Evolutionary conservation across 1,140 invertebrate genomes (phyloP), one percentile per base, ranked within the genome.

Genomic region (Brachionus calyciflorus): DNA sequence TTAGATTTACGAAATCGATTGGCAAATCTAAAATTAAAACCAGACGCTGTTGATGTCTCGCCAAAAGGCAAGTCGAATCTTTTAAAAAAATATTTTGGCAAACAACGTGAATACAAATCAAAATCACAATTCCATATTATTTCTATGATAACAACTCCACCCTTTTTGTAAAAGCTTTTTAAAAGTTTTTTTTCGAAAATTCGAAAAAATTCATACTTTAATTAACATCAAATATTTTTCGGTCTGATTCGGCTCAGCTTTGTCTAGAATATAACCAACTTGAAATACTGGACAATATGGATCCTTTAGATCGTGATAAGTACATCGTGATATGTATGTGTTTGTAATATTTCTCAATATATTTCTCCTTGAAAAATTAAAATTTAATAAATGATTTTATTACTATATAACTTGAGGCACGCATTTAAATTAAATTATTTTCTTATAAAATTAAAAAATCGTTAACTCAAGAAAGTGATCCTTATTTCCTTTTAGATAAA

Each of bases 121-220:
- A 88, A 80, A 79, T 88, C 84, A 80, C 88, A 88, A 65, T 86
- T 81, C 88, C 88, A 88, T 19, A 81, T 79, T 17, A 88, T 87
- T 9, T 81, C 75, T 14, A 88, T 84, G 28, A 82, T 81, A 76
- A 88, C 82, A 19, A 88, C 84, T 33, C 83, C 88, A 76, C 88
- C 88, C 84, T 82, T n/a, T 2, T 1, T n/a, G 2, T 48, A 26
- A 10, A 46, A 24, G 85, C 84, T 12, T 17, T 19, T 17, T 6
- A 57, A 33, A 6, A 37, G 10, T n/a, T n/a, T 83, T 81, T 63
- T 9, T 57, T 37, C 30, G 28, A 37, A 37, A 4, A 19, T 30
- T 60, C 37, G 19, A 21, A 30, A 6, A 19, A 33, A 37, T 17
- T 60, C 19, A 17, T 70, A 70, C 65, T 41, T 30, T 73, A 3